phyloP scores from a whole-genome alignment of 2,113 vertebrate species.

The Caranx melampygus region DNA sequence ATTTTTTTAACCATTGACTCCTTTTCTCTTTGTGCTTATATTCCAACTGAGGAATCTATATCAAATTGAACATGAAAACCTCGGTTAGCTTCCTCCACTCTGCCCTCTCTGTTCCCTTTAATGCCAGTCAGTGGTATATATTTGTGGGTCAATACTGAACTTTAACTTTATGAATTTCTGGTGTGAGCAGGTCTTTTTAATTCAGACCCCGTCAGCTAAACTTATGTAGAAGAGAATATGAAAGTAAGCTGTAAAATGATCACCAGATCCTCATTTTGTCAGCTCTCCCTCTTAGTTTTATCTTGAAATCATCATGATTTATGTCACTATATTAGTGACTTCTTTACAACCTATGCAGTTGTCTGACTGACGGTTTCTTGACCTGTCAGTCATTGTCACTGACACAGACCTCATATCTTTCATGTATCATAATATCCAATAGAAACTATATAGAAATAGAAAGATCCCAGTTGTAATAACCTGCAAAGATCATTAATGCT shows the following conservation, averaged over 20 bases:
- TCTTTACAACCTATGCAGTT: background rate
- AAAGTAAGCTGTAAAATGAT: background rate
- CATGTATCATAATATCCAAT: background rate
- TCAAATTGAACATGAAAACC: background rate
- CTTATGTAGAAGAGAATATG: background rate
- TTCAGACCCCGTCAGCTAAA: no score
- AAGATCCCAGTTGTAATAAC: conserved; percentile 36
- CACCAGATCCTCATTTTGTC: background rate
- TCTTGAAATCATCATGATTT: background rate
- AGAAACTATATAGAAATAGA: background rate
- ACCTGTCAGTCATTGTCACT: background rate
- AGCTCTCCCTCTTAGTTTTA: conserved; percentile 3
- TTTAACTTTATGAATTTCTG: no score
- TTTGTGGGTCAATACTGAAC: background rate
- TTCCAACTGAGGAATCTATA: background rate
- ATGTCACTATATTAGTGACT: background rate
- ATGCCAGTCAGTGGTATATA: background rate
- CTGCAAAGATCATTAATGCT: conserved; percentile 45
- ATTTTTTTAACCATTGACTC: background rate
- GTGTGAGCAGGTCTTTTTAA: background rate
- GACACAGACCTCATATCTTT: background rate
- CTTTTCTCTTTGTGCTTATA: background rate
- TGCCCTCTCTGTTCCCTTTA: background rate
- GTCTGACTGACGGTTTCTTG: background rate
- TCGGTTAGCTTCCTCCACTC: background rate